Evolutionary conservation across 2,113 vertebrate genomes (phyloP).

Genomic region (Oncorhynchus nerka): DNA sequence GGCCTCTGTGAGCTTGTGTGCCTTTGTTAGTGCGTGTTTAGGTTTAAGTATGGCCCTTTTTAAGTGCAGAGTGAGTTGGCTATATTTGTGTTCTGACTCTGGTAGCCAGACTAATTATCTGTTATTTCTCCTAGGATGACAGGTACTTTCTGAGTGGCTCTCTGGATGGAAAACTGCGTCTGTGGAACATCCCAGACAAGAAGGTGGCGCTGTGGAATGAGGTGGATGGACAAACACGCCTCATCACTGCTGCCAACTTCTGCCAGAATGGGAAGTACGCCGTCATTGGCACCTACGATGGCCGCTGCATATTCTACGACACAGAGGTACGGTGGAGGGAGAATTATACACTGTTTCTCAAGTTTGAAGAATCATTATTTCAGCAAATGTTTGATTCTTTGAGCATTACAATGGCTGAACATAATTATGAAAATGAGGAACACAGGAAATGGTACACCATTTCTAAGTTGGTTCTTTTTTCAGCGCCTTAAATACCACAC

Average conservation of each 20-base stretch:
- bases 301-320: conserved; percentile 98
- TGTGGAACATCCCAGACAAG: conserved; percentile 99
- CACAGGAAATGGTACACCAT: neutral
- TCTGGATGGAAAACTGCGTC: conserved; percentile 92
- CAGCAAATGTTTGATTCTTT: neutral
- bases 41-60: neutral
- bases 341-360: too few species aligned
- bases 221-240: conserved; percentile 94
- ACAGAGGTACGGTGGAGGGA: conserved; percentile 81
- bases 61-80: neutral
- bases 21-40: neutral
- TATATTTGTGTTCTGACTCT: neutral
- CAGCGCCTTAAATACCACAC: conserved; percentile 98
- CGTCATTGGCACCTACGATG: conserved; percentile 96
- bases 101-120: neutral
- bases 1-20: neutral
- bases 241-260: conserved; percentile 99
- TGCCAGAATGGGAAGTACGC: conserved; percentile 98
- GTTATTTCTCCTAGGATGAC: conserved; percentile 80
- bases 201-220: conserved; percentile 99
- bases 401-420: neutral
- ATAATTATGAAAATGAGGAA: neutral
- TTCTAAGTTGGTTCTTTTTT: conserved; percentile 15
- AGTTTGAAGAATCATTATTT: too few species aligned
- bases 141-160: conserved; percentile 97